A percentile compares a stretch with the other conserved stretches of the same genome.
Conservation (phyloP, 2,113 vertebrate species). For the Tupaia tana region DNA sequence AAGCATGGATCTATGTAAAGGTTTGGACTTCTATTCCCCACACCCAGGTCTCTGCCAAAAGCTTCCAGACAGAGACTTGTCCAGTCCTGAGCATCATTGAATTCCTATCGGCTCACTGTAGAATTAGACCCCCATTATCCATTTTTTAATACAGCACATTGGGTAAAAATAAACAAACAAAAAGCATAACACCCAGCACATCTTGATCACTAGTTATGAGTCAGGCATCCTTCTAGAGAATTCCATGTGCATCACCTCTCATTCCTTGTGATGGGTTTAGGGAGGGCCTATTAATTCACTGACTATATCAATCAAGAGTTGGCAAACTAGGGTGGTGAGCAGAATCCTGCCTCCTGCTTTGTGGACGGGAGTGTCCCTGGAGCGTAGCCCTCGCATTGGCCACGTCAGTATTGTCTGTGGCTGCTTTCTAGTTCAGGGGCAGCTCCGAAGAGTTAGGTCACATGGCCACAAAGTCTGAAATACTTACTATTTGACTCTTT, state of each 20-base stretch:
- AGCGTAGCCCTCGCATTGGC: not conserved
- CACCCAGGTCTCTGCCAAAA: not conserved
- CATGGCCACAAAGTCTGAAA: not conserved
- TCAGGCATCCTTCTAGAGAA: not conserved
- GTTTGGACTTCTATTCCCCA: not conserved
- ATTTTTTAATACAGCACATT: rapidly evolving
- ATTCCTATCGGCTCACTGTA: rapidly evolving
- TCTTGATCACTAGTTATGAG: not conserved
- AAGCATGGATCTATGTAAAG: not conserved
- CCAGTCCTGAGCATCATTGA: not conserved
- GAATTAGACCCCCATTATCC: rapidly evolving
- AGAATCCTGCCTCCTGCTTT: not conserved
- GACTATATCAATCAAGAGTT: too few relatives aligned
- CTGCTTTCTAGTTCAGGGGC: rapidly evolving
- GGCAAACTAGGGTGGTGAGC: not conserved
- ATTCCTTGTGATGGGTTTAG: rapidly evolving
- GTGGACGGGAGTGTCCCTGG: rapidly evolving
- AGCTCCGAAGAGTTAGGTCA: too few relatives aligned
- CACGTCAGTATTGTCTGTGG: rapidly evolving
- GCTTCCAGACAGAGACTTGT: too few relatives aligned
- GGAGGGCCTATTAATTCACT: not conserved
- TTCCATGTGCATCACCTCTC: not conserved
- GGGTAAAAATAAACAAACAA: not conserved
- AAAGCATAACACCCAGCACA: rapidly evolving
- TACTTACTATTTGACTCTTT: not conserved